Base-by-base conservation (phyloP, 2,113 vertebrate species). In the Abramis brama region DNA sequence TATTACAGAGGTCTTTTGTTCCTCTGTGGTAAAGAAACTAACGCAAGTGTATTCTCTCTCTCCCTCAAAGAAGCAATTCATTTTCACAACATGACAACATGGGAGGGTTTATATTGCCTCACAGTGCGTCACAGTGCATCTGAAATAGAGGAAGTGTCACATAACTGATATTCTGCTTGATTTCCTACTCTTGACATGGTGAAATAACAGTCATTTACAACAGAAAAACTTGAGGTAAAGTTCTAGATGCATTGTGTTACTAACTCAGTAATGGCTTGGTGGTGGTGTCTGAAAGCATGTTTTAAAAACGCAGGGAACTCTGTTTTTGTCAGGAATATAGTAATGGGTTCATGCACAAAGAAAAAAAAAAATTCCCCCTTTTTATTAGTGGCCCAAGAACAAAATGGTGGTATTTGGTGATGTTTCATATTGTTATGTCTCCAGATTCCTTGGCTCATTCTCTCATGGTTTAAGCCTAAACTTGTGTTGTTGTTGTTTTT, bases 101-200 rank as follows among this genome's bases (percentile, higher is more conserved):
- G 47, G 39, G 59, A 47, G 39, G 59, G 47, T 80, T 80, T 66
- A 64, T 70, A 62, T 52, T 70, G 43, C 45, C 47, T 11, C 21
- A 47, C 33, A 33, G 33, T 33, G 43, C 45, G 68, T 64, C 79
- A 64, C 36, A 21, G 39, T 64, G 57, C n/a, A 3, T 81, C 59
- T 50, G 43, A 82, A 82, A 82, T 82, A 36, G 79, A 82, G 62
- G 79, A 82, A 82, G 62, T 82, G 79, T 68, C 79, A 33, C 62
- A 55, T 50, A 82, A 82, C 79, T 81, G 79, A 68, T 68, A 50
- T 70, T 68, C 45, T n/a, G 60, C 21, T 15, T 66, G 25, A 82
- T 82, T 82, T 82, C 62, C 45, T 52, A 23, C 60, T 66, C 62
- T 68, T 82, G 10, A 82, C 60, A 70, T 82, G 25, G 21, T 70